Conservation (phyloP, 2,888 invertebrate species). For the Neoaliturus tenellus region DNA sequence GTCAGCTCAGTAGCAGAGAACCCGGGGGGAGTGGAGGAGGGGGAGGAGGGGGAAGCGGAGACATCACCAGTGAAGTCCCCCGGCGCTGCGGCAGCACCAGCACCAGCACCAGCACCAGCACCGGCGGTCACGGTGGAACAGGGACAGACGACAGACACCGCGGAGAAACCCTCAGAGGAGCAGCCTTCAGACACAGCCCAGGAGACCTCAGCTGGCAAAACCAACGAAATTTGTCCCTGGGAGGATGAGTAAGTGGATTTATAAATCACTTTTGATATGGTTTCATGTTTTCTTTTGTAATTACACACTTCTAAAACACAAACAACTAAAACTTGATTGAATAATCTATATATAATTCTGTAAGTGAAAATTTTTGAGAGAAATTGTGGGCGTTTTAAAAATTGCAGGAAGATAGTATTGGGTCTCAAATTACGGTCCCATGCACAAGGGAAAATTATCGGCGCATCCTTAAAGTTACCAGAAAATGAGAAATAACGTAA, state of each 20-base stretch:
- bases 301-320: too few relatives aligned
- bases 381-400: too few relatives aligned
- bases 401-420: too few relatives aligned
- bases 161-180: conserved; percentile 74
- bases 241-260: conserved; percentile 91
- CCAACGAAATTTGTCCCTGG: conserved; percentile 91
- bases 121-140: background rate
- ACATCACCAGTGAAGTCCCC: background rate
- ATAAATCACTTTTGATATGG: too few relatives aligned
- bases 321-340: too few relatives aligned
- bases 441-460: too few relatives aligned
- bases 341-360: too few relatives aligned
- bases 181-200: conserved; percentile 76
- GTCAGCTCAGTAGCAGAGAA: conserved; percentile 84
- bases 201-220: conserved; percentile 60
- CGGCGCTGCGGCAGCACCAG: background rate
- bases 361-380: too few relatives aligned
- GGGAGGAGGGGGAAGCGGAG: conserved; percentile 55
- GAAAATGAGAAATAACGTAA: too few relatives aligned
- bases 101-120: background rate
- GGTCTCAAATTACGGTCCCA: too few relatives aligned
- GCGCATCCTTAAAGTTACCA: too few relatives aligned
- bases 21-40: conserved; percentile 56
- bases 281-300: too few relatives aligned
- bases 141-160: conserved; percentile 67